Percentiles rank a stretch among this genome's conserved stretches.
These are phyloP conservation scores for Psilanteris sp. DNA, from an alignment of 1,140 invertebrate species.

Conservation along the genomic window DNA sequence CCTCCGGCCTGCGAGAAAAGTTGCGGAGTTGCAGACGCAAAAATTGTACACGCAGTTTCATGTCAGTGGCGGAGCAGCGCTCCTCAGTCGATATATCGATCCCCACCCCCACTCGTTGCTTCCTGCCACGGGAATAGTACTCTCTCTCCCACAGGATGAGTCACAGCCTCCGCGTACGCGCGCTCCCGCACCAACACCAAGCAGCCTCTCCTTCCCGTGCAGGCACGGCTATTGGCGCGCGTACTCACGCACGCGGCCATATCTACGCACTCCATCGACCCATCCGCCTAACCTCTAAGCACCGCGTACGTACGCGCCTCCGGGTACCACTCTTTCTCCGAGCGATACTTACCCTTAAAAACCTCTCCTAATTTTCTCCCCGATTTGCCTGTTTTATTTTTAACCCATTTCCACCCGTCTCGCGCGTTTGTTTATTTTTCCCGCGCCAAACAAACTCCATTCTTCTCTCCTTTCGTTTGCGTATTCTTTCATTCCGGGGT, in stretches of 20 bases:
- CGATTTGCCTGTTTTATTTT: slow-evolving; percentile 64
- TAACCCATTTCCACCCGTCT: slow-evolving; percentile 11
- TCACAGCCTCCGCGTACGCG: slow-evolving; percentile 78
- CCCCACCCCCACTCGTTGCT: slow-evolving; percentile 77
- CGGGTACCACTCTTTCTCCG: slow-evolving; percentile 22
- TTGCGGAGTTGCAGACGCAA: slow-evolving; percentile 50
- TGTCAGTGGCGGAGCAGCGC: slow-evolving; percentile 68
- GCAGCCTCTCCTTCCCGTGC: slow-evolving; percentile 52
- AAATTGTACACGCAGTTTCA: slow-evolving; percentile 74
- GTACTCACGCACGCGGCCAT: slow-evolving; percentile 66
- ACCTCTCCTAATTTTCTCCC: slow-evolving; percentile 10
- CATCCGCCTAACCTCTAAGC: slow-evolving; percentile 58
- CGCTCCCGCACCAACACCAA: slow-evolving; percentile 48
- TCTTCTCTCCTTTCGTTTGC: no score
- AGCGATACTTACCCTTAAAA: slow-evolving; percentile 22
- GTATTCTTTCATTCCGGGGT: no score
- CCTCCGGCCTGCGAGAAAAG: slow-evolving; percentile 9
- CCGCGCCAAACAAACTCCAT: no score
- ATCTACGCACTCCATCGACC: slow-evolving; percentile 75
- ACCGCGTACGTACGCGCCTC: slow-evolving; percentile 33
- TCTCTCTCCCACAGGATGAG: slow-evolving; percentile 78
- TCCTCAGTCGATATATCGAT: slow-evolving; percentile 81
- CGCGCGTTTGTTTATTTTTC: slow-evolving; percentile 4
- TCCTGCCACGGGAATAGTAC: slow-evolving; percentile 79
- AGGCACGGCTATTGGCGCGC: slow-evolving; percentile 67